Evolutionary conservation across 2,113 vertebrate species (phyloP), one percentile per base, ranked within the genome.

Genomic region (Lipophrys pholis): DNA sequence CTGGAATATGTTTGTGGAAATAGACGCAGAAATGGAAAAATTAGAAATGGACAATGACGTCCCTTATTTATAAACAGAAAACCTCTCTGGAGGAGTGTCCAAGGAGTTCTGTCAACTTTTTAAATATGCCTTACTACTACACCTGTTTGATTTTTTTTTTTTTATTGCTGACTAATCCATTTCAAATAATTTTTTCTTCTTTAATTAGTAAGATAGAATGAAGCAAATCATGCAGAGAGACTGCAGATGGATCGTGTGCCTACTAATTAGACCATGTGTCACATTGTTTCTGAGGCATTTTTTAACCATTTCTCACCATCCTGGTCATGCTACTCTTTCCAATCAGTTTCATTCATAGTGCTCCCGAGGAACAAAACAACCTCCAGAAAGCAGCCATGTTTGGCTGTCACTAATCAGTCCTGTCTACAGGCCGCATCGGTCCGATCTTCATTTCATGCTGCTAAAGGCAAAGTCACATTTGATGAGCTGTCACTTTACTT

Each of bases 81-180:
- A 80, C 86, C 93, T 94, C 93, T 95, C 94, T 92, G 93, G 92
- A 95, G 92, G 79, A 90, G 91, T 85, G 92, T 92, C 90, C 92
- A 94, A 90, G 94, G 90, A 93, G 95, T 95, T 96, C 69, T 87
- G 90, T 95, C 96, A 96, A 96, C 94, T 96, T 94, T 30, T 96
- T 97, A 96, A 95, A 95, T 96, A 97, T 98, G 98, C 98, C 98
- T n/a, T 99, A 99, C 21, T 30, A 30, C 21, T 2, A 30, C 21
- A 30, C 21, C 21, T 30, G 98, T 95, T 84, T 91, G 95, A 96
- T 30, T 30, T n/a, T 48, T 30, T 30, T n/a, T 48, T n/a, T 15
- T 48, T 4, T n/a, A 48, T 6, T 48, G n/a, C 45, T n/a, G 12
- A n/a, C 5, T 14, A 14, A 46, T 46, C n/a, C n/a, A 48, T 48